A percentile compares a stretch with the other conserved stretches of the same genome.
Conservation (phyloP, 1,140 invertebrate species). For the Drosophila hydei region DNA sequence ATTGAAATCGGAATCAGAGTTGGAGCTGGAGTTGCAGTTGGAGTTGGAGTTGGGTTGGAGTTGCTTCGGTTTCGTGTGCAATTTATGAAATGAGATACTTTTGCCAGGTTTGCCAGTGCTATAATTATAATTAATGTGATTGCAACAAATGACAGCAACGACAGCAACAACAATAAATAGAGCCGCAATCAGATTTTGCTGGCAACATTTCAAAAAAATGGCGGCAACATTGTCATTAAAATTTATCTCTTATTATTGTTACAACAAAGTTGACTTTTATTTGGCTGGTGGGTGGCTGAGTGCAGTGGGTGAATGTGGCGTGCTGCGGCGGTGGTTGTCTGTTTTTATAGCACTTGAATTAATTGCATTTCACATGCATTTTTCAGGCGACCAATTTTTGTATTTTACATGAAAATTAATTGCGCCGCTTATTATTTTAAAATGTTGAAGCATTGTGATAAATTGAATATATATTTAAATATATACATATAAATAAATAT, state of each 20-base stretch:
- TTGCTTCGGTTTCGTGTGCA: constrained; percentile 40
- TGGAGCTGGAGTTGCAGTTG: constrained; percentile 59
- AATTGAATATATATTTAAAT: neutral
- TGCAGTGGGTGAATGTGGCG: neutral
- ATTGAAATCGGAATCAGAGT: constrained; percentile 55
- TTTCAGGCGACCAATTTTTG: constrained; percentile 54
- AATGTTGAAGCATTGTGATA: constrained; percentile 38
- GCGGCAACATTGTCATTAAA: constrained; percentile 75
- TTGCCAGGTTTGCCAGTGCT: constrained; percentile 66
- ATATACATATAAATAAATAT: neutral
- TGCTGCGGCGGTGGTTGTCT: constrained; percentile 11
- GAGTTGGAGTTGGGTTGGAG: constrained; percentile 43
- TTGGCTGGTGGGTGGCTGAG: neutral
- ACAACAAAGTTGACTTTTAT: constrained; percentile 52
- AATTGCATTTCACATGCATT: constrained; percentile 74
- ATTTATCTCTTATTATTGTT: constrained; percentile 70
- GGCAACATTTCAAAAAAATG: constrained; percentile 72
- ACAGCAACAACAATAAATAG: constrained; percentile 22
- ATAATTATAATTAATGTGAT: constrained; percentile 78
- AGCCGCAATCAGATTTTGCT: constrained; percentile 36
- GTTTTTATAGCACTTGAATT: constrained; percentile 64
- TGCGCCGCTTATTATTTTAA: constrained; percentile 67
- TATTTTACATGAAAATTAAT: constrained; percentile 72
- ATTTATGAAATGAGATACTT: constrained; percentile 79
- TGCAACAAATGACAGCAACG: constrained; percentile 42